Conservation (phyloP, 2,113 vertebrate genomes). For the Carassius auratus region DNA sequence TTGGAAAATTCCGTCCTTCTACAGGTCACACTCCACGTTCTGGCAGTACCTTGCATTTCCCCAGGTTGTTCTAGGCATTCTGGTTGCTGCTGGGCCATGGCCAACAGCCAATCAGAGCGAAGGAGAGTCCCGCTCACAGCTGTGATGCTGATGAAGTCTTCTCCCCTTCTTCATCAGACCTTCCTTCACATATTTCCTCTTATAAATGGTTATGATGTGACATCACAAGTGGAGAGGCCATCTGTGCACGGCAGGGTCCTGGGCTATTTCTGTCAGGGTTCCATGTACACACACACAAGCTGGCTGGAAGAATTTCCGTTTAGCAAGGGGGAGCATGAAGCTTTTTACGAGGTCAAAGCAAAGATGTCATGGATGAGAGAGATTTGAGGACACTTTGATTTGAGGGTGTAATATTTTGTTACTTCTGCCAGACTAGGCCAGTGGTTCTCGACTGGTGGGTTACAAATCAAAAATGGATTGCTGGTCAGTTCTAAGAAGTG, state of each 20-base stretch:
- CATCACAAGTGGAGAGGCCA: conserved; percentile 83
- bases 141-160: conserved; percentile 67
- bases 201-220: conserved; percentile 79
- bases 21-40: conserved; percentile 45
- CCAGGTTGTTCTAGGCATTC: conserved; percentile 60
- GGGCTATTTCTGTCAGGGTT: conserved; percentile 76
- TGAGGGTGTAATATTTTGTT: background rate
- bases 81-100: conserved; percentile 66
- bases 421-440: conserved; percentile 1
- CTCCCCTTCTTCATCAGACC: conserved; percentile 70
- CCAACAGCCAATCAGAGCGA: conserved; percentile 70
- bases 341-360: conserved; percentile 73
- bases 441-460: background rate
- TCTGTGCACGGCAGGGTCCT: conserved; percentile 75
- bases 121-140: conserved; percentile 59
- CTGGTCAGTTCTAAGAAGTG: too few relatives aligned
- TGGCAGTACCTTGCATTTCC: conserved; percentile 61
- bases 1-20: conserved; percentile 62
- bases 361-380: conserved; percentile 58
- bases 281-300: conserved; percentile 58
- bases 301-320: conserved; percentile 69
- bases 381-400: conserved; percentile 42
- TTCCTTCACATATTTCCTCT: conserved; percentile 77
- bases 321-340: conserved; percentile 71
- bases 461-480: background rate